These are phyloP conservation scores for Clistopyga incitator DNA, from an alignment of 2,888 invertebrate species.

Conservation along the genomic window DNA sequence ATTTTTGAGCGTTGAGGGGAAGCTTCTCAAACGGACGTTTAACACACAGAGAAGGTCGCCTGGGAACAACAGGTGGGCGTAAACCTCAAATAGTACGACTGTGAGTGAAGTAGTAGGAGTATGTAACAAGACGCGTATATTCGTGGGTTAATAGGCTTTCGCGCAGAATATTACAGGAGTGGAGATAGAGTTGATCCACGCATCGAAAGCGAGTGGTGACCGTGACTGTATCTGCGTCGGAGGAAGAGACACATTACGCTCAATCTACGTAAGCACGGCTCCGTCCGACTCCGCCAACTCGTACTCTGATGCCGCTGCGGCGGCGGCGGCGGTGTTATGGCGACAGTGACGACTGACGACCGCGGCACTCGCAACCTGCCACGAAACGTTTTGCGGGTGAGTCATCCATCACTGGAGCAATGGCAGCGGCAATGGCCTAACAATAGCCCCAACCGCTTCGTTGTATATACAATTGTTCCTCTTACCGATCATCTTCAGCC, in stretches of 20 bases:
- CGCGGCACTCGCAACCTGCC: conserved; percentile 61
- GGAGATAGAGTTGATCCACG: conserved; percentile 40
- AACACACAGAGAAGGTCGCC: background rate
- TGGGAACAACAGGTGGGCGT: conserved; percentile 8
- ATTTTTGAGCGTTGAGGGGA: background rate
- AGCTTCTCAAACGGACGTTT: background rate
- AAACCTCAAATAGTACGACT: conserved; percentile 10
- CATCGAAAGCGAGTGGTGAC: conserved; percentile 75
- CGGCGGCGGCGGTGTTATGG: conserved; percentile 36
- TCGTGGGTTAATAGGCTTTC: conserved; percentile 33
- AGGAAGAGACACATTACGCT: conserved; percentile 83
- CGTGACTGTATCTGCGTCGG: conserved; percentile 82
- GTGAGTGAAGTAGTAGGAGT: background rate
- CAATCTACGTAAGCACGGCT: conserved; percentile 80
- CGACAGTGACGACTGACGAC: conserved; percentile 44
- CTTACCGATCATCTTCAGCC: background rate
- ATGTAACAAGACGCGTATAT: background rate
- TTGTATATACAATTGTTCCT: background rate
- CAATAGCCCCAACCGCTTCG: background rate
- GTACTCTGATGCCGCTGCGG: conserved; percentile 52
- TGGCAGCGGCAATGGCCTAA: background rate
- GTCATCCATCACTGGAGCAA: conserved; percentile 59
- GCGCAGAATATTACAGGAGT: conserved; percentile 3
- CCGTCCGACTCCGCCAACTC: conserved; percentile 71
- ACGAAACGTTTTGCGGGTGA: conserved; percentile 65